A percentile compares a stretch with the other conserved stretches of the same genome.
Evolutionary conservation across 2,888 invertebrate genomes (phyloP).

Genomic region (Pardosa pseudoannulata): DNA sequence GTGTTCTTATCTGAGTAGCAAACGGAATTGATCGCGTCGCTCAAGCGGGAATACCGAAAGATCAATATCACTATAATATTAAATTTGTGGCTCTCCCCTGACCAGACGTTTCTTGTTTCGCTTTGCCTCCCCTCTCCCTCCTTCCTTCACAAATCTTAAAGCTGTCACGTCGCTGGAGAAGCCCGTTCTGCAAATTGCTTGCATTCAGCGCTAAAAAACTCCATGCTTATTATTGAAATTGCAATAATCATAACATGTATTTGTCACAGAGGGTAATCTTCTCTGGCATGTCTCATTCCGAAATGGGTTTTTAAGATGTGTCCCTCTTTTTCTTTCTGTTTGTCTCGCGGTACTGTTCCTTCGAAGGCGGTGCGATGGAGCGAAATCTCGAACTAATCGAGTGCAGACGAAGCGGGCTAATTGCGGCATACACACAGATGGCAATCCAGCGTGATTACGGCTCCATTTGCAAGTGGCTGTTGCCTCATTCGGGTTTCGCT

Average conservation of each 20-base stretch:
- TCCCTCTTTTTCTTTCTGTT: conserved; percentile 41
- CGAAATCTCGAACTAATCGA: conserved; percentile 45
- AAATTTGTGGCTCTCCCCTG: conserved; percentile 11
- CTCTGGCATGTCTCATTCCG: conserved; percentile 57
- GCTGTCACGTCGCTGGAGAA: conserved; percentile 24
- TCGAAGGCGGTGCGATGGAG: conserved; percentile 28
- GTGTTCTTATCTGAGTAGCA: too few species aligned
- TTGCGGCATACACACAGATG: conserved; percentile 65
- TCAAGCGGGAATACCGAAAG: background rate
- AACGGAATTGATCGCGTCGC: background rate
- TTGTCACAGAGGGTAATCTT: conserved; percentile 58
- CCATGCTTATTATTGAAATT: conserved; percentile 70
- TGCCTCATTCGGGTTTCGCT: conserved; percentile 43
- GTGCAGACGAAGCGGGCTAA: conserved; percentile 65
- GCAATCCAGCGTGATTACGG: conserved; percentile 70
- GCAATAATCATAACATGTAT: conserved; percentile 72
- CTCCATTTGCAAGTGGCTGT: conserved; percentile 72
- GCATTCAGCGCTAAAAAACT: conserved; percentile 29
- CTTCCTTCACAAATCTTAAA: conserved; percentile 10
- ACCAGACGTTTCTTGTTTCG: background rate
- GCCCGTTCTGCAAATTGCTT: conserved; percentile 43
- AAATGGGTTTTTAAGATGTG: conserved; percentile 66
- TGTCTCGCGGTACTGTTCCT: conserved; percentile 18
- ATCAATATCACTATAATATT: background rate
- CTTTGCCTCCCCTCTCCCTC: background rate